Conservation (phyloP, 1,140 invertebrate species). For the Megalonaias nervosa region DNA sequence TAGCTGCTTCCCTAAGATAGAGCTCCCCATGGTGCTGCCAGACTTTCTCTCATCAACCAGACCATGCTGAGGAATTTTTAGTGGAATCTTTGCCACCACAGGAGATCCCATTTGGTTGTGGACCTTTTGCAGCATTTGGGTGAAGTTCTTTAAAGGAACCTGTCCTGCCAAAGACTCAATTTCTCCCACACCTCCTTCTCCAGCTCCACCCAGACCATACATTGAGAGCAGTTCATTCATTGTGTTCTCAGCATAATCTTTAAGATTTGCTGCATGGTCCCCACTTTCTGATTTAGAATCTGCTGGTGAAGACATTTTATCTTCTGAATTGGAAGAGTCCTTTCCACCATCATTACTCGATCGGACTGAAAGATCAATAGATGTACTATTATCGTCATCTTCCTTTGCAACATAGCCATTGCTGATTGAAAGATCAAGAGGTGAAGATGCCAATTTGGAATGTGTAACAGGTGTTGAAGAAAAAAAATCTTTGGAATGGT, state of each 20-base stretch:
- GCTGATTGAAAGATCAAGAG: slow-evolving; percentile 46
- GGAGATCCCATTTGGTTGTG: not conserved
- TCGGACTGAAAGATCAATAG: not conserved
- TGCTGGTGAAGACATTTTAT: not conserved
- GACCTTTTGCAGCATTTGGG: slow-evolving; percentile 33
- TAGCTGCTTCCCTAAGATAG: no score
- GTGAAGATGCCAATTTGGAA: slow-evolving; percentile 5
- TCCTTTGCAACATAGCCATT: slow-evolving; percentile 1
- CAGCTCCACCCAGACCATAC: slow-evolving; percentile 73
- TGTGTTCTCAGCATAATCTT: slow-evolving; percentile 82
- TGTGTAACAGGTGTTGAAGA: no score
- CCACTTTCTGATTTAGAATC: not conserved
- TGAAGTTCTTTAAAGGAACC: slow-evolving; percentile 39
- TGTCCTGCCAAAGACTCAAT: slow-evolving; percentile 34
- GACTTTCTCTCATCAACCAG: no score
- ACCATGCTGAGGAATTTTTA: no score
- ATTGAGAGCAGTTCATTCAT: slow-evolving; percentile 83
- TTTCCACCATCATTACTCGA: not conserved
- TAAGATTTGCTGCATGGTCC: slow-evolving; percentile 73
- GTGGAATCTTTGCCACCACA: no score
- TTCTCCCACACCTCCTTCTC: slow-evolving; percentile 2
- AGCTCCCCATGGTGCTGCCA: no score
- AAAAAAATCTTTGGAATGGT: slow-evolving; percentile 18
- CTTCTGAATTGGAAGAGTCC: not conserved
- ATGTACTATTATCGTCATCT: slow-evolving; percentile 14